phyloP scores from a whole-genome alignment of 2,797 vertebrate genomes.

The Capromys pilorides region DNA sequence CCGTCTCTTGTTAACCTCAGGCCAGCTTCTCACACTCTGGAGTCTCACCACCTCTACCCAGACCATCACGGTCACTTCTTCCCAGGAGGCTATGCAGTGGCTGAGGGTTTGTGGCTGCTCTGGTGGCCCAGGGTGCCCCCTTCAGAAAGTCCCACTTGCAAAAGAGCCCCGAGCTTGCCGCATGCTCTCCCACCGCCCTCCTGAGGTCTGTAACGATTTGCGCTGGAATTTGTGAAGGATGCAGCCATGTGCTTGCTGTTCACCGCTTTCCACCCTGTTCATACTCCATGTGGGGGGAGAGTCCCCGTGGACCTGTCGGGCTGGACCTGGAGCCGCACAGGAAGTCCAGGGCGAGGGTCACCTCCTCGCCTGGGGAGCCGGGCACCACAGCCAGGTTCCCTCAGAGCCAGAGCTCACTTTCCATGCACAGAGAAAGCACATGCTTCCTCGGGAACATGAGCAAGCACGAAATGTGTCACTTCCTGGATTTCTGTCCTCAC shows the following conservation, averaged over 20 bases:
- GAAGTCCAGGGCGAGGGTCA: not conserved
- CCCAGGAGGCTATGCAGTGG: accelerated
- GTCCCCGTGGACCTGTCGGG: not conserved
- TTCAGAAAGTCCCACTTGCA: not conserved
- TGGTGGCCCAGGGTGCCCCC: not conserved
- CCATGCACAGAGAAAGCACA: not conserved
- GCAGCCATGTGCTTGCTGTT: no score
- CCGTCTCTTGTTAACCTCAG: not conserved
- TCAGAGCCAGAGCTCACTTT: not conserved
- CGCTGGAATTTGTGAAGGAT: not conserved
- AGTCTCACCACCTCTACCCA: not conserved
- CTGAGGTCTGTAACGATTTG: not conserved
- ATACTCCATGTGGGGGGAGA: no score
- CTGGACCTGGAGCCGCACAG: not conserved
- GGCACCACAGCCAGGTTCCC: not conserved
- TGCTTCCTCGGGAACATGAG: not conserved
- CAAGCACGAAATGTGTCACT: accelerated
- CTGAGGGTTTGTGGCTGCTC: accelerated
- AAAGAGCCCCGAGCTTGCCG: not conserved
- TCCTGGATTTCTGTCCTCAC: not conserved
- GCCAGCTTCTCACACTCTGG: not conserved
- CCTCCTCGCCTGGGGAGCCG: not conserved
- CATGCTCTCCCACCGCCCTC: not conserved
- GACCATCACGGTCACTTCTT: accelerated
- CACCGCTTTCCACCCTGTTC: not conserved